A percentile compares a stretch with the other conserved stretches of the same genome.
Evolutionary conservation across 2,888 invertebrate species (phyloP).

Genomic region (Alcis repandata): DNA sequence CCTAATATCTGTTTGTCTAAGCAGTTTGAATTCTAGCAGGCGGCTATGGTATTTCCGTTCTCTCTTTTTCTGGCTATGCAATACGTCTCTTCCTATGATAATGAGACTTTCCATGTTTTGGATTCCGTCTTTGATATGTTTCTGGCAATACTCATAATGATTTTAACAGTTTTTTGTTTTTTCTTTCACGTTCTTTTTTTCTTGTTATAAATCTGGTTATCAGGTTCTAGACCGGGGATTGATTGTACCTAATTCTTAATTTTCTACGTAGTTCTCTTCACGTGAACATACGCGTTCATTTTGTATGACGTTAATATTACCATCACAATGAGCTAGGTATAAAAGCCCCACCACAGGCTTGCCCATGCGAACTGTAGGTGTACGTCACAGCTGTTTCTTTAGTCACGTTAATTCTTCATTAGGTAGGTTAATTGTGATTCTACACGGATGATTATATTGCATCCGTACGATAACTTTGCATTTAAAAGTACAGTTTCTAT

Average conservation of each 20-base stretch:
- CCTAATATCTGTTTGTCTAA: too few relatives aligned
- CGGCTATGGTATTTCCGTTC: too few relatives aligned
- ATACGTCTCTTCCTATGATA: too few relatives aligned
- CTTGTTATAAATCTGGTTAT: background rate
- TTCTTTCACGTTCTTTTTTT: background rate
- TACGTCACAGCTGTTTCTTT: background rate
- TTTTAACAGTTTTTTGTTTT: too few relatives aligned
- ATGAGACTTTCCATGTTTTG: too few relatives aligned
- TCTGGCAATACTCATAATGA: too few relatives aligned
- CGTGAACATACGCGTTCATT: background rate
- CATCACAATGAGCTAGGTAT: background rate
- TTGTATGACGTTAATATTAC: background rate
- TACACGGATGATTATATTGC: constrained; percentile 11
- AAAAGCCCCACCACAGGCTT: background rate
- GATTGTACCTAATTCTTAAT: background rate
- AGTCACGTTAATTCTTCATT: constrained; percentile 26
- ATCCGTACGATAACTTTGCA: constrained; percentile 5
- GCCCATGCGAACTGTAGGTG: background rate
- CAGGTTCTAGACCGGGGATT: background rate
- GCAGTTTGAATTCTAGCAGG: too few relatives aligned
- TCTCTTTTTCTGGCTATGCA: too few relatives aligned
- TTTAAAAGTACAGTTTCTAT: background rate
- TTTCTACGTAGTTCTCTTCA: background rate
- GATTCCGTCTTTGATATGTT: too few relatives aligned
- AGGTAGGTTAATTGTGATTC: constrained; percentile 16